phyloP scores from a whole-genome alignment of 1,140 invertebrate species.

The Zaprionus taronus region DNA sequence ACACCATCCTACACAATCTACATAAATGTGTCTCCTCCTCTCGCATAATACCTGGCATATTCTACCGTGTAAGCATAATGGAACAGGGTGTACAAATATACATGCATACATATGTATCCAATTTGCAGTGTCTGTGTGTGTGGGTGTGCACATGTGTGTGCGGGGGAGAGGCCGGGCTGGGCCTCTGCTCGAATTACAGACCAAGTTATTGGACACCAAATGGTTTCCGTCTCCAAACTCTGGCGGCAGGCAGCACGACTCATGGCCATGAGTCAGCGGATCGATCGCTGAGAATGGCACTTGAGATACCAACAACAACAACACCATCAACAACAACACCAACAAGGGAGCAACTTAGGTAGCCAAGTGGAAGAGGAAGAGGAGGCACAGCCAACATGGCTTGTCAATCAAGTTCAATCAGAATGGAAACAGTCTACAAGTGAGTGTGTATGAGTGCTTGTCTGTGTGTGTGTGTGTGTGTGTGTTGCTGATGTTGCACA shows the following conservation, averaged over 20 bases:
- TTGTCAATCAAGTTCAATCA: conserved; percentile 63
- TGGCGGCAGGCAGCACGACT: conserved; percentile 3
- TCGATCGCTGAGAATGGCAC: conserved; percentile 17
- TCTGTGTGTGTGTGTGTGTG: not conserved
- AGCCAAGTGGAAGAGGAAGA: not conserved
- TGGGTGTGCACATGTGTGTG: conserved; percentile 11
- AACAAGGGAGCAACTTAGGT: conserved; percentile 1
- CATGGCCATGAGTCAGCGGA: conserved; percentile 22
- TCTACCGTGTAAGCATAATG: conserved; percentile 17
- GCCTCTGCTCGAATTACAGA: conserved; percentile 46
- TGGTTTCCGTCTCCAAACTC: conserved; percentile 10
- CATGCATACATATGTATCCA: conserved; percentile 15
- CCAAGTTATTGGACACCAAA: conserved; percentile 54
- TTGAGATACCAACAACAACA: conserved; percentile 18
- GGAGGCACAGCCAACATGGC: conserved; percentile 33
- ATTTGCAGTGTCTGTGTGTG: not conserved
- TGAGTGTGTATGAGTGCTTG: not conserved
- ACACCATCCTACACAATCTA: not conserved
- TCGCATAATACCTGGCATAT: conserved; percentile 7
- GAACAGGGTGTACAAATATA: conserved; percentile 20
- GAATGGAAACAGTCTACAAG: not conserved
- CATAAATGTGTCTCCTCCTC: not conserved
- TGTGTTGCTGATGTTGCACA: conserved; percentile 23
- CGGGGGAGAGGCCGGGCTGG: not conserved
- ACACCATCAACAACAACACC: not conserved